Evolutionary conservation across 2,888 invertebrate genomes (phyloP), one percentile per base, ranked within the genome.

Genomic region (Drosophila buzzatii): DNA sequence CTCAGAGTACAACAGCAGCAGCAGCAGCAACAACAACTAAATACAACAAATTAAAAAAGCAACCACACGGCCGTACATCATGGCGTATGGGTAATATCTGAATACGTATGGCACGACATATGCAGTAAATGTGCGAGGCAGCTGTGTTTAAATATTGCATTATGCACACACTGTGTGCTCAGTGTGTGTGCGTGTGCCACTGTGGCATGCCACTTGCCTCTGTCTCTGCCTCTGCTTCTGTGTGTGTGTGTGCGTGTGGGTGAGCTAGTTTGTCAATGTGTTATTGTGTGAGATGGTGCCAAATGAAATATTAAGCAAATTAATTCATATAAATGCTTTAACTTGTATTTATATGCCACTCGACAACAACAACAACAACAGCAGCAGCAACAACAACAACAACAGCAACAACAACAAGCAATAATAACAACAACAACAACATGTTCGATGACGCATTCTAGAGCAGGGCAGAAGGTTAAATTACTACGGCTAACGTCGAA

Each of bases 401-500:
- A 45, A 37, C 16, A 45, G 45, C n/a, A 49, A 63, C 52, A 49
- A 35, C 41, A 58, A 37, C 37, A 16, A 37, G 16, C 37, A 37
- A 39, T 23, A 51, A 60, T 69, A 76, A 45, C 27, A 16, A 59
- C 52, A 56, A 53, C 66, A 73, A 72, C 31, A 63, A 42, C 76
- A 72, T 70, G 73, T 80, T 86, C 83, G 92, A 91, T 92, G 91
- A 91, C 92, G 92, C 92, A 91, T 91, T 84, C 85, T 70, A 90
- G 86, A 91, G 90, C 90, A 92, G 91, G 90, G 86, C 90, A 90
- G 90, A 89, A 90, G 89, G 90, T 90, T 90, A 89, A 85, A 85
- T 79, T 85, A 84, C 81, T 73, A 84, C 71, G 79, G 65, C 81
- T 55, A 70, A 62, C 70, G 74, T 89, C 76, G 71, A 79, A 85